Evolutionary conservation across 64 coral and sea anemone genomes (phyloP).

Genomic region (Pocillopora damicornis): DNA sequence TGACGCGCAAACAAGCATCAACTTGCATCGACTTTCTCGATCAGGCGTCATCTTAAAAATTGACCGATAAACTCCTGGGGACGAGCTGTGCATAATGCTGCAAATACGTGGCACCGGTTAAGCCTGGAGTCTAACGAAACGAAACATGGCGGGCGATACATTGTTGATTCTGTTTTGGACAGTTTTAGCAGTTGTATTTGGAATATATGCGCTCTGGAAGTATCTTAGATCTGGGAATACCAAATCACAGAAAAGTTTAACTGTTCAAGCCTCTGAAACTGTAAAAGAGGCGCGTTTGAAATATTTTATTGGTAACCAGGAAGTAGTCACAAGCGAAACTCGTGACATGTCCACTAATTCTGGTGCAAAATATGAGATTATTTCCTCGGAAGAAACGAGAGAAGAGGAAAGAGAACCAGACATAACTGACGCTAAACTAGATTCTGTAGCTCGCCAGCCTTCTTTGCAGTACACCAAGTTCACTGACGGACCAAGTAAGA

Average conservation of each 20-base stretch:
- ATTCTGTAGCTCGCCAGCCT: neutral
- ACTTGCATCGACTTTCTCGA: no score
- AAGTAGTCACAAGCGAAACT: neutral
- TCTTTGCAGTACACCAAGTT: neutral
- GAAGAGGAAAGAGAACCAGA: neutral
- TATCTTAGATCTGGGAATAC: neutral
- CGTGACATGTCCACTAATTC: neutral
- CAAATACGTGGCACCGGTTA: neutral
- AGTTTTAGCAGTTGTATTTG: conserved; percentile 24
- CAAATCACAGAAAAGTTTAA: neutral
- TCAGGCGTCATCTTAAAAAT: no score
- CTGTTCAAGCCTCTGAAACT: neutral
- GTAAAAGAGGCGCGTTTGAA: conserved; percentile 15
- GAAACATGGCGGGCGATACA: conserved; percentile 17
- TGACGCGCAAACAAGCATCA: no score
- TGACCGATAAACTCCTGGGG: no score
- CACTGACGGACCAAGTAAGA: conserved; percentile 7
- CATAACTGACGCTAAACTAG: neutral
- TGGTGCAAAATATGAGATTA: neutral
- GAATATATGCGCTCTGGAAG: conserved; percentile 28
- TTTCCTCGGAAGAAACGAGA: neutral
- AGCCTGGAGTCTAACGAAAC: neutral
- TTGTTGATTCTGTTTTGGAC: conserved; percentile 20
- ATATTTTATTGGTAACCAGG: conserved; percentile 17
- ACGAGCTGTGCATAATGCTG: no score